phyloP scores from a whole-genome alignment of 2,888 invertebrate species.

The Maniola hyperantus region DNA sequence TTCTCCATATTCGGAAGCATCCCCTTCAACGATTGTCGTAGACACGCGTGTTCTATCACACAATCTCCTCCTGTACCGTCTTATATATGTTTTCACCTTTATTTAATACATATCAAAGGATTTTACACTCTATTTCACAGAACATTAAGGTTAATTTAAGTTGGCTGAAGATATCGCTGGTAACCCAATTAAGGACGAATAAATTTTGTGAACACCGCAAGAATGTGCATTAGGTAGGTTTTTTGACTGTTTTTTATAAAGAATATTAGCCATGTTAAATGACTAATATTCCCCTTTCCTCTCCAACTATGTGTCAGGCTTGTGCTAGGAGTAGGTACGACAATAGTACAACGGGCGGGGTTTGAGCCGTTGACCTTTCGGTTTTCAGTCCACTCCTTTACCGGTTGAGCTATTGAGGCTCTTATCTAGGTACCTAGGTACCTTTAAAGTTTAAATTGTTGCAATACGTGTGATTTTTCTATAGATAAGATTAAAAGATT shows the following conservation, averaged over 20 bases:
- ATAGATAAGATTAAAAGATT: too few relatives aligned
- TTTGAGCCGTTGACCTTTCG: too few relatives aligned
- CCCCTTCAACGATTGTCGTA: conserved; percentile 37
- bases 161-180: background rate
- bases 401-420: too few relatives aligned
- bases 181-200: conserved; percentile 33
- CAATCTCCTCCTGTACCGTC: conserved; percentile 50
- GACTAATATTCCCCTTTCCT: too few relatives aligned
- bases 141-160: conserved; percentile 14
- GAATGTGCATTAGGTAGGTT: too few relatives aligned
- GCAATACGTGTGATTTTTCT: conserved; percentile 3
- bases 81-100: conserved; percentile 40
- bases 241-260: too few relatives aligned
- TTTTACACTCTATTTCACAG: conserved; percentile 9
- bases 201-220: conserved; percentile 25
- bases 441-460: conserved; percentile 13
- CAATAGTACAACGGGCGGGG: too few relatives aligned
- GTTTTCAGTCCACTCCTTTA: too few relatives aligned
- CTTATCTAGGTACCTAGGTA: too few relatives aligned
- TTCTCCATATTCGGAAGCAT: conserved; percentile 47
- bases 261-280: too few relatives aligned
- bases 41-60: conserved; percentile 74
- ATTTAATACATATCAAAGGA: conserved; percentile 10
- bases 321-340: too few relatives aligned
- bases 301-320: too few relatives aligned